A percentile compares a stretch with the other conserved stretches of the same genome.
Evolutionary conservation across 1,140 invertebrate species (phyloP).

Genomic region (Listronotus bonariensis): DNA sequence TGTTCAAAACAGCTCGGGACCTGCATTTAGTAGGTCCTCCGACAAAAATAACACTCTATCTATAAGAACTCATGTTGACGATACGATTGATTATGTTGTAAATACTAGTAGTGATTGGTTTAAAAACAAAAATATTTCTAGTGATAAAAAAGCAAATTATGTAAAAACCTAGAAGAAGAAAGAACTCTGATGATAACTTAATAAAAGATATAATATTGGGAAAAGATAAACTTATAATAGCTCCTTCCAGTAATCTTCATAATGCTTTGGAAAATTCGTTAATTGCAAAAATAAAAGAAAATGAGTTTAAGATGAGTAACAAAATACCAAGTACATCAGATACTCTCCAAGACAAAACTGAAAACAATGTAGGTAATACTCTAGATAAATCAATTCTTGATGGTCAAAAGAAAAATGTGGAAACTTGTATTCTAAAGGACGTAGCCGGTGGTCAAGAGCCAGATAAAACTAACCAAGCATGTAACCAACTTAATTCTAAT

Average conservation of each 20-base stretch:
- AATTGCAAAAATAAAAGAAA: slow-evolving; percentile 33
- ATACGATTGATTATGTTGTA: slow-evolving; percentile 42
- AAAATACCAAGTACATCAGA: not conserved
- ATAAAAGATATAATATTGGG: slow-evolving; percentile 32
- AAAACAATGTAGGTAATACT: not conserved
- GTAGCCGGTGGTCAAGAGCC: too few species aligned
- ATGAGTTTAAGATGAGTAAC: slow-evolving; percentile 3
- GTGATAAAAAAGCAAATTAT: not conserved
- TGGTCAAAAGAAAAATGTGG: not conserved
- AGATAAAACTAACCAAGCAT: too few species aligned
- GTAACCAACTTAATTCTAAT: too few species aligned
- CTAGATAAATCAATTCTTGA: not conserved
- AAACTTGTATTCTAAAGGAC: too few species aligned
- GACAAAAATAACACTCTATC: slow-evolving; percentile 2
- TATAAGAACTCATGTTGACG: slow-evolving; percentile 34
- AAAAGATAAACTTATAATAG: slow-evolving; percentile 32
- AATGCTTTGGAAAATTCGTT: slow-evolving; percentile 15
- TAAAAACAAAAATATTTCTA: slow-evolving; percentile 1
- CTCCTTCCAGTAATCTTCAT: slow-evolving; percentile 16
- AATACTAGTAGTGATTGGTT: slow-evolving; percentile 25
- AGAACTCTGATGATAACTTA: slow-evolving; percentile 21
- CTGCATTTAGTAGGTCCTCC: not conserved
- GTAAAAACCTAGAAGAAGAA: slow-evolving; percentile 11
- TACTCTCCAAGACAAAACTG: not conserved
- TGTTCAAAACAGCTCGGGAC: slow-evolving; percentile 1